These are phyloP conservation scores for Lateolabrax maculatus DNA, from an alignment of 2,797 vertebrate species.

Conservation along the genomic window DNA sequence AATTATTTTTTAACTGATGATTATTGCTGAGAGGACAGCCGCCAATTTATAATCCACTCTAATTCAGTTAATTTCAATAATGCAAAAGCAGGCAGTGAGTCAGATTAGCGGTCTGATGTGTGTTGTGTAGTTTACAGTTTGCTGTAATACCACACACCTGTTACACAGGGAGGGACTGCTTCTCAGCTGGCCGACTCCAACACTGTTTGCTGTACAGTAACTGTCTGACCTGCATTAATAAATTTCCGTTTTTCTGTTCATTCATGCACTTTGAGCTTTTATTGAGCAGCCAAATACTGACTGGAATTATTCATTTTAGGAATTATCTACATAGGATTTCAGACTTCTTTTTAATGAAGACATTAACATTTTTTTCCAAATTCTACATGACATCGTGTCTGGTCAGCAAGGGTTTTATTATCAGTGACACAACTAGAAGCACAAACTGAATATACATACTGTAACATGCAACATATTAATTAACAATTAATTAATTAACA, in stretches of 20 bases:
- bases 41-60: slow-evolving; percentile 67
- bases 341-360: neutral
- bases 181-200: slow-evolving; percentile 48
- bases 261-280: slow-evolving; percentile 34
- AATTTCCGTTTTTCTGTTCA: slow-evolving; percentile 71
- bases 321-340: neutral
- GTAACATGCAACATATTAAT: neutral
- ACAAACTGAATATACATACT: neutral
- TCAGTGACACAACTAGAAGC: neutral
- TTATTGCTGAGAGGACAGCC: slow-evolving; percentile 61
- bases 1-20: slow-evolving; percentile 61
- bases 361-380: neutral
- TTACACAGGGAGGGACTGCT: slow-evolving; percentile 32
- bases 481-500: neutral
- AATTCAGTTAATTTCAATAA: slow-evolving; percentile 39
- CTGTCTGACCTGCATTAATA: slow-evolving; percentile 81
- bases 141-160: slow-evolving; percentile 49
- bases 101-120: slow-evolving; percentile 79
- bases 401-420: neutral
- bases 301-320: neutral
- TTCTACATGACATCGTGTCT: neutral
- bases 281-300: slow-evolving; percentile 4
- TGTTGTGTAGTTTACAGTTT: slow-evolving; percentile 56
- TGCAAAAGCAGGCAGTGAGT: slow-evolving; percentile 54
- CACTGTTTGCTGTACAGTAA: slow-evolving; percentile 75